phyloP scores from a whole-genome alignment of 2,888 invertebrate genomes.

The Eupithecia dodoneata region DNA sequence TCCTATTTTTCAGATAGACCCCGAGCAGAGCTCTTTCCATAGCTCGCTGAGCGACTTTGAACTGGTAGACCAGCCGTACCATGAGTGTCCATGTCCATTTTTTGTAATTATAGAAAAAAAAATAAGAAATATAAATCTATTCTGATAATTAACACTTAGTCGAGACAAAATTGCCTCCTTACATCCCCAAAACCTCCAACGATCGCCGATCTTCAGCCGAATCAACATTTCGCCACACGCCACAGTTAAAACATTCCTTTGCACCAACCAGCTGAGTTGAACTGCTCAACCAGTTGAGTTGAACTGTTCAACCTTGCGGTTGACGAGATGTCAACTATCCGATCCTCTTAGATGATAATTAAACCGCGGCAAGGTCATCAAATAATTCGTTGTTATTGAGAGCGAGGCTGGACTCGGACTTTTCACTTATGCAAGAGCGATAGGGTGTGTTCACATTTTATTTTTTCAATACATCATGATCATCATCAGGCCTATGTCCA shows the following conservation, averaged over 20 bases:
- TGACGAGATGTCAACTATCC: conserved; percentile 72
- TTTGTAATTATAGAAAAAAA: no score
- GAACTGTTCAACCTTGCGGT: conserved; percentile 50
- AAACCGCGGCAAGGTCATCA: conserved; percentile 75
- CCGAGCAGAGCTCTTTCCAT: no score
- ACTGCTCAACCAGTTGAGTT: conserved; percentile 21
- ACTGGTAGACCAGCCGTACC: no score
- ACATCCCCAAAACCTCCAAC: background rate
- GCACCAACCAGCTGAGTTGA: conserved; percentile 23
- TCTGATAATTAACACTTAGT: background rate
- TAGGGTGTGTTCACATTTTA: conserved; percentile 23
- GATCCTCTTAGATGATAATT: conserved; percentile 74
- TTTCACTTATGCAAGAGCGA: conserved; percentile 65
- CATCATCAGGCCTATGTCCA: no score
- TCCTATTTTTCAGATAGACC: no score
- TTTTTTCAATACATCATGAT: no score
- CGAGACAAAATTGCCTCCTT: background rate
- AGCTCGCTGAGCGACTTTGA: no score
- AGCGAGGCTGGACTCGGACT: conserved; percentile 69
- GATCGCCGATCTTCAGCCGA: background rate
- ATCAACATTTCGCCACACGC: conserved; percentile 2
- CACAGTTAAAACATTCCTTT: conserved; percentile 16
- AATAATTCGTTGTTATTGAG: conserved; percentile 76
- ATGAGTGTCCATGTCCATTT: no score
- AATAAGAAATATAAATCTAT: no score